Conservation (phyloP, 2,797 vertebrate species). For the Cebuella pygmaea region DNA sequence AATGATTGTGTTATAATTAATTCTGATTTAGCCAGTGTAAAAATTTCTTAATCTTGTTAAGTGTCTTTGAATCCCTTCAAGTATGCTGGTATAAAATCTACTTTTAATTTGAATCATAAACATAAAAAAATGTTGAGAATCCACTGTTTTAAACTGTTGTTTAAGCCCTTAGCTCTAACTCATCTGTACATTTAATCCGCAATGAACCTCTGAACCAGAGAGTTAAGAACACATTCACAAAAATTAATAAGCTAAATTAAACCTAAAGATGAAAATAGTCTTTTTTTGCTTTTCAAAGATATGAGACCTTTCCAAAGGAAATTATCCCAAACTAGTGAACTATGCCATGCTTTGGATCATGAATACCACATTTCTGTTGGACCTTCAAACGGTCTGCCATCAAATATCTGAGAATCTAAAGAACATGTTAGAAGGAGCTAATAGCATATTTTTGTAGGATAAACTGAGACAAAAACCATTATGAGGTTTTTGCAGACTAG, state of each 20-base stretch:
- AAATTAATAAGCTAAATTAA: background rate
- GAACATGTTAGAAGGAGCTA: background rate
- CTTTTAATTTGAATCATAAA: background rate
- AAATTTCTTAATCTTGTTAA: background rate
- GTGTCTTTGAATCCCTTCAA: background rate
- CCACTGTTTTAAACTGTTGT: background rate
- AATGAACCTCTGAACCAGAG: background rate
- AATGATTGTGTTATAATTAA: background rate
- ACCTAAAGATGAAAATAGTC: background rate
- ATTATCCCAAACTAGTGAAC: background rate
- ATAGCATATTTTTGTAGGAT: background rate
- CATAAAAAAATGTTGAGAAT: background rate
- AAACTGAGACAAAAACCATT: background rate
- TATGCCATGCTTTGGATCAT: background rate
- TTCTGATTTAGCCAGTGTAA: background rate
- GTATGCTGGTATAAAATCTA: background rate
- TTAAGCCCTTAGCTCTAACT: background rate
- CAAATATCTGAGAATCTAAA: background rate
- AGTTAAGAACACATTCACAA: background rate
- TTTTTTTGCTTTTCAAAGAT: background rate
- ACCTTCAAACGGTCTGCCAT: background rate
- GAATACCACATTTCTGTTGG: background rate
- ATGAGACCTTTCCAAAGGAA: background rate
- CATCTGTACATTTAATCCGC: background rate
- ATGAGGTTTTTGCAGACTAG: background rate